These are phyloP conservation scores for Germaria angustata DNA, from an alignment of 2,888 invertebrate species.

Conservation along the genomic window DNA sequence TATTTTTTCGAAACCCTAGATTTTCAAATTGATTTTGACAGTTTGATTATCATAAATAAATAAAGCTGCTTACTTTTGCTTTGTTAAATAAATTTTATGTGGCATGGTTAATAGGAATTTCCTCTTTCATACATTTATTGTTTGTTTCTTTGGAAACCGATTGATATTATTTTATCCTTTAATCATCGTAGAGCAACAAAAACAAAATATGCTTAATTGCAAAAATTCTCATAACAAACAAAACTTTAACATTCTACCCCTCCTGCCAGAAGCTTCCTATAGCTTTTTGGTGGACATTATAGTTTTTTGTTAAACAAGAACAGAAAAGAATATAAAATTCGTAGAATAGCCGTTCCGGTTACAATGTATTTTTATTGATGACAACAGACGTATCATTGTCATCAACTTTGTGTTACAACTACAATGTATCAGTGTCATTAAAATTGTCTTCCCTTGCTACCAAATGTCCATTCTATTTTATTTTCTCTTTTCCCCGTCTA, in stretches of 20 bases:
- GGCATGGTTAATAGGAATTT: too few species aligned
- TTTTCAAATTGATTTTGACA: too few species aligned
- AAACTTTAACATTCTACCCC: slow-evolving; percentile 37
- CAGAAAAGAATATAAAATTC: slow-evolving; percentile 28
- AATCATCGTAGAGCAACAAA: not conserved
- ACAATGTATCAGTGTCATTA: slow-evolving; percentile 31
- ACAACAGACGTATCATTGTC: slow-evolving; percentile 57
- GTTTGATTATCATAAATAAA: too few species aligned
- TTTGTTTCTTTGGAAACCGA: too few species aligned
- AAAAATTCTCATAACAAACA: slow-evolving; percentile 36
- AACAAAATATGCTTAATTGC: slow-evolving; percentile 58
- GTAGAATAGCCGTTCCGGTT: slow-evolving; percentile 42
- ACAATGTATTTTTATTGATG: slow-evolving; percentile 56
- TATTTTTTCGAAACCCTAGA: too few species aligned
- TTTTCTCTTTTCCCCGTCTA: not conserved
- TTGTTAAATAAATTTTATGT: too few species aligned
- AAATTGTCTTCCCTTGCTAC: not conserved
- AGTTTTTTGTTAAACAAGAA: not conserved
- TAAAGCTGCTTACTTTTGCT: too few species aligned
- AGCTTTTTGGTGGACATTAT: slow-evolving; percentile 2
- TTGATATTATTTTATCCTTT: too few species aligned
- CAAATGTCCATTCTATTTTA: not conserved
- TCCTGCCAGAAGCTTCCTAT: too few species aligned
- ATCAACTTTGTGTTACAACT: not conserved
- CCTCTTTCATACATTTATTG: too few species aligned